phyloP scores from a whole-genome alignment of 2,797 vertebrate species.

The Emys orbicularis region DNA sequence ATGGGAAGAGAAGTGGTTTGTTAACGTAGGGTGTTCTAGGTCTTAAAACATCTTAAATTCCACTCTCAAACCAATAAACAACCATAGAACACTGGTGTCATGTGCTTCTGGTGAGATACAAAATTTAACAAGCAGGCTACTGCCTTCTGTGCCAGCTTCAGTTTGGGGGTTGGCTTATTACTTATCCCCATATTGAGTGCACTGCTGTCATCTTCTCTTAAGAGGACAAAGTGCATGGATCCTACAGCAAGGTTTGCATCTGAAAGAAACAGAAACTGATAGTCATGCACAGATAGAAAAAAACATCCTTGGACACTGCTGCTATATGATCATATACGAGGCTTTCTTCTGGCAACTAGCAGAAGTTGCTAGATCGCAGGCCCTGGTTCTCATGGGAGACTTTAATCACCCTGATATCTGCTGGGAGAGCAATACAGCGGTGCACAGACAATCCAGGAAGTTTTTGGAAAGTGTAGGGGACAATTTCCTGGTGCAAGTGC shows the following conservation, averaged over 20 bases:
- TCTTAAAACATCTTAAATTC: neutral
- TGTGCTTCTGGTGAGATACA: neutral
- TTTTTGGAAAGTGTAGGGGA: too few relatives aligned
- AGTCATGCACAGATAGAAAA: neutral
- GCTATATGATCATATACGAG: neutral
- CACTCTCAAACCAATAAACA: neutral
- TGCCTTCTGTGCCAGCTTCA: neutral
- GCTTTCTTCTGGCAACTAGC: too few relatives aligned
- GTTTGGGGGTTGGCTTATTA: neutral
- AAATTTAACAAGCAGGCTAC: neutral
- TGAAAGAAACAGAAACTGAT: neutral
- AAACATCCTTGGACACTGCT: neutral
- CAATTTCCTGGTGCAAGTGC: too few relatives aligned
- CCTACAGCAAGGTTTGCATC: neutral
- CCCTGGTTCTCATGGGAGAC: too few relatives aligned
- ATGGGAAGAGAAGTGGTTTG: neutral
- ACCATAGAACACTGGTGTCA: neutral
- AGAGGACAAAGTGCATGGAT: neutral
- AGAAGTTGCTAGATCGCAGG: too few relatives aligned
- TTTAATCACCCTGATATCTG: too few relatives aligned
- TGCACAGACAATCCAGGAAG: too few relatives aligned
- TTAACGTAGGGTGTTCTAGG: neutral
- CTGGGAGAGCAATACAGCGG: too few relatives aligned
- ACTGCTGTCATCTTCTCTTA: neutral
- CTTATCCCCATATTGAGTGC: neutral